A percentile compares a stretch with the other conserved stretches of the same genome.
phyloP scores from a whole-genome alignment of 2,797 vertebrate genomes.

The Sorex maritimensis region DNA sequence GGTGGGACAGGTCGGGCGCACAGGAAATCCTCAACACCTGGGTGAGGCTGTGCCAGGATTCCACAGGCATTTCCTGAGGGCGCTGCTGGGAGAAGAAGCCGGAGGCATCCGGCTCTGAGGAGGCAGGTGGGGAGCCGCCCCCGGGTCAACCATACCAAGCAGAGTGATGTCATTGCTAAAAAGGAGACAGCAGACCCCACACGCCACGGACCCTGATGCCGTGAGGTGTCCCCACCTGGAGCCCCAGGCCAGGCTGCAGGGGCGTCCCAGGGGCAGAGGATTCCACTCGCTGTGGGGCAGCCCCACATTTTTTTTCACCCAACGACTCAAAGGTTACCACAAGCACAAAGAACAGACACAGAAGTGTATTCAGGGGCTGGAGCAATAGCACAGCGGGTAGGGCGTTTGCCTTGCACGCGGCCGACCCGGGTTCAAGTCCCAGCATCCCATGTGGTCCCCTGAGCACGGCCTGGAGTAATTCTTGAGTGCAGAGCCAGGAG shows the following conservation, averaged over 20 bases:
- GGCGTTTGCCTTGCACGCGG: too few relatives aligned
- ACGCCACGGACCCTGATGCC: neutral
- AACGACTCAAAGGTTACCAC: slow-evolving; percentile 23
- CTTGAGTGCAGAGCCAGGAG: too few relatives aligned
- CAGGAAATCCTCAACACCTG: slow-evolving; percentile 78
- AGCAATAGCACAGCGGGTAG: too few relatives aligned
- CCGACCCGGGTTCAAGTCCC: too few relatives aligned
- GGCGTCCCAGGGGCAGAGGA: neutral
- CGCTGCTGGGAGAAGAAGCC: slow-evolving; percentile 59
- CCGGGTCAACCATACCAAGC: slow-evolving; percentile 39
- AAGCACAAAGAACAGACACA: slow-evolving; percentile 24
- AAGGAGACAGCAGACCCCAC: slow-evolving; percentile 26
- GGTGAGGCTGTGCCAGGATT: slow-evolving; percentile 59
- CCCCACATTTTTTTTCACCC: neutral
- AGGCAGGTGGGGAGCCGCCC: slow-evolving; percentile 33
- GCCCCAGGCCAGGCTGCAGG: neutral
- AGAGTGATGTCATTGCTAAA: slow-evolving; percentile 67
- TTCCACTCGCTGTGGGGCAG: neutral
- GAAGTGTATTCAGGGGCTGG: too few relatives aligned
- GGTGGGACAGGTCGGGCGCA: slow-evolving; percentile 57
- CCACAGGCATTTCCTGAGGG: slow-evolving; percentile 82
- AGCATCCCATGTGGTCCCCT: too few relatives aligned
- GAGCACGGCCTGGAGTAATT: too few relatives aligned
- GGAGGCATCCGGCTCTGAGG: slow-evolving; percentile 69
- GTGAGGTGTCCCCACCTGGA: neutral